Evolutionary conservation across 2,797 vertebrate genomes (phyloP), one percentile per base, ranked within the genome.

Genomic region (Lates japonicus): DNA sequence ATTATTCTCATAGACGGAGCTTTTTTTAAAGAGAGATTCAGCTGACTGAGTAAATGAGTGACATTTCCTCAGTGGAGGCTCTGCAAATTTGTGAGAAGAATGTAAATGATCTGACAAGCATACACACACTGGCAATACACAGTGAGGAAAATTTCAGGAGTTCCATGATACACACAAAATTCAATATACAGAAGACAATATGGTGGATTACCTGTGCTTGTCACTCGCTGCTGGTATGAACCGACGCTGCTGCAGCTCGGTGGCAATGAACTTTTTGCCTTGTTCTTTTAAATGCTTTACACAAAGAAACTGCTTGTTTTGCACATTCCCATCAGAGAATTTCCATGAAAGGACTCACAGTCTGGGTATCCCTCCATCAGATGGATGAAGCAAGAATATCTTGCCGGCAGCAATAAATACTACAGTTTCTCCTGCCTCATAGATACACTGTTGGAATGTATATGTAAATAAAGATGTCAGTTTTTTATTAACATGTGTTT

Each of bases 281-380:
- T 71, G 59, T 72, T 63, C 33, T 64, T 51, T 49, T 52, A 71
- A 83, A 71, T 64, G 69, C 63, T 78, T 72, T 35, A 22, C 71
- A 48, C 29, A 54, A 29, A 48, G 22, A 84, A 86, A 77, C 14
- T 74, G 81, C 84, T 82, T 75, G 70, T 83, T 80, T 84, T 80
- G 63, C 63, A 81, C 51, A 76, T 73, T 77, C 75, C 39, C 13
- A 29, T 44, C 35, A 6, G 33, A 58, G 7, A 14, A 35, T 49
- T 77, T 31, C 31, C 7, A 41, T 20, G 25, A 51, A 42, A 25
- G 1, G 44, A 7, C 46, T 25, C 5, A 5, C 22, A 31, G 14
- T 57, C 22, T 5, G 10, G 11, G 19, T 54, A 10, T 35, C 13
- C 4, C 22, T 35, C 29, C 19, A 20, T 42, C 64, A 22, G 61